A percentile compares a stretch with the other conserved stretches of the same genome.
Evolutionary conservation across 2,113 vertebrate species (phyloP).

Genomic region (Nibea coibor): DNA sequence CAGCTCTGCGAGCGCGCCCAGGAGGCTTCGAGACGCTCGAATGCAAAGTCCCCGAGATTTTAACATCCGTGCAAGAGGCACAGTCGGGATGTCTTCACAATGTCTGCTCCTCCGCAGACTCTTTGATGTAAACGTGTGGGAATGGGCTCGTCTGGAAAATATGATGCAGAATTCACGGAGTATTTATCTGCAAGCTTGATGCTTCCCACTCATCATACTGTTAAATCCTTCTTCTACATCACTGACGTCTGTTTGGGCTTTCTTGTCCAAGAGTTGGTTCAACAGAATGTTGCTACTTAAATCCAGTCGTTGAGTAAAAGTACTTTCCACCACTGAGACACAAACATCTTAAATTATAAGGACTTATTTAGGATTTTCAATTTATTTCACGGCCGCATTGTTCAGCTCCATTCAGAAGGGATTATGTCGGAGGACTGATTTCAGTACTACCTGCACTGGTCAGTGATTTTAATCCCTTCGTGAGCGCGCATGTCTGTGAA

Average conservation of each 20-base stretch:
- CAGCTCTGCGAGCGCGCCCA: slow-evolving; percentile 1
- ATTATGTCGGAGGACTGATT: too few species aligned
- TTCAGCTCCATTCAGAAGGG: too few species aligned
- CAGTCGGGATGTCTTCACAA: slow-evolving; percentile 3
- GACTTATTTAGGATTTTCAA: too few species aligned
- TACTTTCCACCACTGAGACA: too few species aligned
- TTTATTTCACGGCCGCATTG: neutral
- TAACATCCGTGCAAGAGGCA: neutral
- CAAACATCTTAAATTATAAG: too few species aligned
- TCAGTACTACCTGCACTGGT: neutral
- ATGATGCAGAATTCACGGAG: neutral
- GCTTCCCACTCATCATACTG: neutral
- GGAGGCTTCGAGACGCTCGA: slow-evolving; percentile 22
- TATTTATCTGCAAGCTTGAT: neutral
- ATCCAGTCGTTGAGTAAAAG: too few species aligned
- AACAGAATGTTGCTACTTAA: neutral
- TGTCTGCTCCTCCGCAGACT: neutral
- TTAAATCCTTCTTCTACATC: neutral
- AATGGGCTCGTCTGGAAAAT: slow-evolving; percentile 10
- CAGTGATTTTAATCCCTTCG: neutral
- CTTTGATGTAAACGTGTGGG: slow-evolving; percentile 29
- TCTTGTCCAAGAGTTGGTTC: neutral
- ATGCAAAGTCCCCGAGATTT: slow-evolving; percentile 17
- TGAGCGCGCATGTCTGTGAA: neutral
- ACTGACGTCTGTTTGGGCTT: too few species aligned